phyloP scores from a whole-genome alignment of 2,797 vertebrate genomes.

The Pipistrellus kuhlii region DNA sequence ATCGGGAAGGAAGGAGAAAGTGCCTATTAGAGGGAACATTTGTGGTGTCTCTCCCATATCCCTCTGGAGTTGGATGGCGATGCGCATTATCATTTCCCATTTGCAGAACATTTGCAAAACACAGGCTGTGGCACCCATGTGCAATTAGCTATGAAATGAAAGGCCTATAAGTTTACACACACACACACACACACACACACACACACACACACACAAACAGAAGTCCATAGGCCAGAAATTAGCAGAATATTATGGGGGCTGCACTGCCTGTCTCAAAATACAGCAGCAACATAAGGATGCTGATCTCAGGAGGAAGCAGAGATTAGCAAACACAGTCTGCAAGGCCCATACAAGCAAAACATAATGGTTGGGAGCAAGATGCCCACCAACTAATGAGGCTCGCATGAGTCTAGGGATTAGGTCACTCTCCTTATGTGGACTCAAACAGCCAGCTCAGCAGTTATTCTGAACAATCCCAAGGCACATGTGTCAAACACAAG shows the following conservation, averaged over 20 bases:
- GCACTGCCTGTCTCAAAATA: conserved; percentile 8
- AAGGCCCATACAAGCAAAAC: neutral
- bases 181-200: no score
- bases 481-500: no score
- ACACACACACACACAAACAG: neutral
- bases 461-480: neutral
- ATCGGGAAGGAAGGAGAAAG: conserved; percentile 12
- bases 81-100: neutral
- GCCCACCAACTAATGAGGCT: neutral
- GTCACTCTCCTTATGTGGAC: neutral
- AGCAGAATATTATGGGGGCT: neutral
- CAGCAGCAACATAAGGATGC: neutral
- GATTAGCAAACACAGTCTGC: conserved; percentile 3
- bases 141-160: conserved; percentile 61
- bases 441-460: neutral
- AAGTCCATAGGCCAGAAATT: conserved; percentile 39
- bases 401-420: neutral
- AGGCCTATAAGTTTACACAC: neutral
- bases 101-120: conserved; percentile 3
- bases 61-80: neutral
- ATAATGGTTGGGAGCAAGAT: neutral
- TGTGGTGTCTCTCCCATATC: neutral
- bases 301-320: neutral
- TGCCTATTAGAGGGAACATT: conserved; percentile 18
- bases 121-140: neutral